A percentile compares a stretch with the other conserved stretches of the same genome.
Evolutionary conservation across 2,797 vertebrate species (phyloP).

Genomic region (Peromyscus melanophrys): DNA sequence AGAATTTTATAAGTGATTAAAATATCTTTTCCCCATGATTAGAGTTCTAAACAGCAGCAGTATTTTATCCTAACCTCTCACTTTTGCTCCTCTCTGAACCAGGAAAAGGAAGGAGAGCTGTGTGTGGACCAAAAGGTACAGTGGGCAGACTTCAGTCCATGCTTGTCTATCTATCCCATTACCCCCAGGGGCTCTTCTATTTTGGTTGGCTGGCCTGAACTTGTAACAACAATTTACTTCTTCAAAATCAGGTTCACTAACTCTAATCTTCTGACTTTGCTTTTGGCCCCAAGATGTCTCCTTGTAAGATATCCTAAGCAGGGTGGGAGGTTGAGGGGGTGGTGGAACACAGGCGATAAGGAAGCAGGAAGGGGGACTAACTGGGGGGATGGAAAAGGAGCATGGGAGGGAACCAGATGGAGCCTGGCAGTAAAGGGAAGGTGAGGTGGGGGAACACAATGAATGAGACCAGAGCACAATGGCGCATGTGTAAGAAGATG

Average conservation of each 20-base stretch:
- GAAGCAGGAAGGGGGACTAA: not conserved
- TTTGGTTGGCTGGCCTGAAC: not conserved
- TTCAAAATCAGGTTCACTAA: not conserved
- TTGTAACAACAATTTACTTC: not conserved
- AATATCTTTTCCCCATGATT: too few relatives aligned
- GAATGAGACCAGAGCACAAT: not conserved
- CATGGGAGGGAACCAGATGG: not conserved
- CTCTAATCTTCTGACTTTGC: not conserved
- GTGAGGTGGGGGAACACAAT: not conserved
- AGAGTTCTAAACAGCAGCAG: not conserved
- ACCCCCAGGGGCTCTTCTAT: not conserved
- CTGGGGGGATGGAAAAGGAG: not conserved
- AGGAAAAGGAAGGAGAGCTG: not conserved
- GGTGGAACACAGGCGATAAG: not conserved
- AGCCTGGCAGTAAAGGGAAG: not conserved
- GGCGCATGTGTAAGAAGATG: not conserved
- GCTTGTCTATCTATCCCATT: not conserved
- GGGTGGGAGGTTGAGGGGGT: not conserved
- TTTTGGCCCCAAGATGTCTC: not conserved
- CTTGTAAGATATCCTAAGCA: not conserved
- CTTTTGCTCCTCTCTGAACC: too few relatives aligned
- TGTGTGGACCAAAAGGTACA: not conserved
- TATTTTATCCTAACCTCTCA: not conserved
- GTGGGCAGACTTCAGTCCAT: not conserved
- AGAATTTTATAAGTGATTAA: not conserved